Conservation (phyloP, 2,888 invertebrate species). For the Nomada ferruginata region DNA sequence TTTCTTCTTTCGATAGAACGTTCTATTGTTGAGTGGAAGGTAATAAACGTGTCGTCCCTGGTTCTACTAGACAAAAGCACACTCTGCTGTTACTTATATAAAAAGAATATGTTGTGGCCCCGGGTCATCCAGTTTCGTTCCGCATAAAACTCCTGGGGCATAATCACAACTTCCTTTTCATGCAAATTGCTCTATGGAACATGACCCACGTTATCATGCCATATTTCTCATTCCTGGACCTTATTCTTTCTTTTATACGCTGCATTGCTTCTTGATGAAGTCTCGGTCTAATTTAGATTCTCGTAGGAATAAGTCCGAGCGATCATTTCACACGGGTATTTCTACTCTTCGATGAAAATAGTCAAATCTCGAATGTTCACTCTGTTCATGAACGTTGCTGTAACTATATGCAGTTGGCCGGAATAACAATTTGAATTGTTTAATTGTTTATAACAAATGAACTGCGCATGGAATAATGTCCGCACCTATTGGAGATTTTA, state of each 20-base stretch:
- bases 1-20: not conserved
- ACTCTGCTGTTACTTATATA: not conserved
- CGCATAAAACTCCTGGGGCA: not conserved
- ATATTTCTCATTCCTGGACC: slow-evolving; percentile 10
- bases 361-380: no score
- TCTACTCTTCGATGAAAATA: no score
- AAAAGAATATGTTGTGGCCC: not conserved
- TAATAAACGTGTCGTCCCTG: not conserved
- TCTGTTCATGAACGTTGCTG: no score
- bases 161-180: slow-evolving; percentile 15
- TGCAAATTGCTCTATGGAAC: slow-evolving; percentile 40
- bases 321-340: no score
- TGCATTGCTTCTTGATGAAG: slow-evolving; percentile 41
- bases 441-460: no score
- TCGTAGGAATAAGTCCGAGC: no score
- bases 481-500: no score
- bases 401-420: no score
- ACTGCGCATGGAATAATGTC: no score
- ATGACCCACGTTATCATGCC: not conserved
- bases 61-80: not conserved
- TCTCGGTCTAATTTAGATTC: slow-evolving; percentile 26
- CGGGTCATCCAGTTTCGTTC: not conserved
- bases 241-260: slow-evolving; percentile 31
- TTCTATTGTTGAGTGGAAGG: not conserved
- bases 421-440: no score